A percentile compares a stretch with the other conserved stretches of the same genome.
Conservation (phyloP, 2,888 invertebrate species). For the Pterostichus madidus region DNA sequence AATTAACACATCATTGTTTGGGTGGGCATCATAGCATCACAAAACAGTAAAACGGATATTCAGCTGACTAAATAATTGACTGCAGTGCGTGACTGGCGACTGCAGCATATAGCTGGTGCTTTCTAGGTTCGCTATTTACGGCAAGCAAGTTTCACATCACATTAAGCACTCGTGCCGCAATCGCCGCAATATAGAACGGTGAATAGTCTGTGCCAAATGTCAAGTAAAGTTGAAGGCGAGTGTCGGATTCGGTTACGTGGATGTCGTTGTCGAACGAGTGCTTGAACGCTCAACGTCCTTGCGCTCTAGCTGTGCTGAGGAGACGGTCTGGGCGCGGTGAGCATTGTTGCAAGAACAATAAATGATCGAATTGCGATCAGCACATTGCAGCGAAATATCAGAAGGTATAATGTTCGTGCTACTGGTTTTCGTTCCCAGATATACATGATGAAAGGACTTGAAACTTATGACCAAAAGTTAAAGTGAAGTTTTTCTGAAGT, state of each 20-base stretch:
- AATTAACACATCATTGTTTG: conserved; percentile 56
- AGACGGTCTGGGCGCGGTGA: background rate
- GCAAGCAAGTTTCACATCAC: conserved; percentile 51
- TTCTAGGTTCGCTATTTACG: conserved; percentile 57
- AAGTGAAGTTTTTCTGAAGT: no score
- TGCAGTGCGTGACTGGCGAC: conserved; percentile 41
- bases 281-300: conserved; percentile 25
- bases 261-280: no score
- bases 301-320: background rate
- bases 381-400: background rate
- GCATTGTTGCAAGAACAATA: conserved; percentile 44
- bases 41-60: conserved; percentile 56
- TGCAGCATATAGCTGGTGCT: conserved; percentile 11
- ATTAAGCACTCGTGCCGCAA: conserved; percentile 41
- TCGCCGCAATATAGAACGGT: conserved; percentile 56
- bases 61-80: conserved; percentile 58
- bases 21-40: conserved; percentile 39
- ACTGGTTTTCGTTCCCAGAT: no score
- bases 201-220: conserved; percentile 57
- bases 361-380: background rate
- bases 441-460: no score
- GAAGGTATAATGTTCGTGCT: no score
- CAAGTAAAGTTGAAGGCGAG: conserved; percentile 62
- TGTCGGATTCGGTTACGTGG: conserved; percentile 30
- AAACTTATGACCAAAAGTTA: no score